Evolutionary conservation across 2,888 invertebrate genomes (phyloP).

Genomic region (Nomada goodeniana): DNA sequence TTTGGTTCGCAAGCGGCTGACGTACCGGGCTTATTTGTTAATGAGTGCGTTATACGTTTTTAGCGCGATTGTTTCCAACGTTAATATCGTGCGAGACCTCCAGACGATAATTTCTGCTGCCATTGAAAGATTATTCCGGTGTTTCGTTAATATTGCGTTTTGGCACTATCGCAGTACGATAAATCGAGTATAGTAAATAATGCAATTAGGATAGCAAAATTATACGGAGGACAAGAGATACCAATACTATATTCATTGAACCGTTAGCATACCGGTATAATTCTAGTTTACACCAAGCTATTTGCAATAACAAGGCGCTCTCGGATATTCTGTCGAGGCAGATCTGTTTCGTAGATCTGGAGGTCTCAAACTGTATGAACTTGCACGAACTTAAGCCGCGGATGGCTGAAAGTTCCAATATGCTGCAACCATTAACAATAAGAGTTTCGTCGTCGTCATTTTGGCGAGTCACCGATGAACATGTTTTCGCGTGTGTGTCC

Average conservation of each 20-base stretch:
- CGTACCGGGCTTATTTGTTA: slow-evolving; percentile 14
- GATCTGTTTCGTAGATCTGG: not conserved
- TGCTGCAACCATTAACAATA: not conserved
- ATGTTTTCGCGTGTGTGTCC: slow-evolving; percentile 33
- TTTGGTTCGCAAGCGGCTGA: too few species aligned
- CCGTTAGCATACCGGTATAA: not conserved
- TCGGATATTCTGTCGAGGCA: not conserved
- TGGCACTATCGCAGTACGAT: too few species aligned
- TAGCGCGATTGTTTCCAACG: not conserved
- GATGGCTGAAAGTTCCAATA: not conserved
- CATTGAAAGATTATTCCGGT: not conserved
- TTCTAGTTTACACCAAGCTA: not conserved
- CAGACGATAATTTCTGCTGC: not conserved
- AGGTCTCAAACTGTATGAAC: slow-evolving; percentile 5
- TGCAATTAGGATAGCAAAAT: not conserved
- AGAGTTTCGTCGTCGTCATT: not conserved
- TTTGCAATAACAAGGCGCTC: too few species aligned
- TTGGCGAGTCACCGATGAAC: slow-evolving; percentile 1
- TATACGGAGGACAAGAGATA: not conserved
- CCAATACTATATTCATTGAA: too few species aligned
- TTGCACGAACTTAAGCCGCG: not conserved
- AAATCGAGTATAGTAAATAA: not conserved
- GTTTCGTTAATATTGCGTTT: not conserved
- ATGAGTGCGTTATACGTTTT: slow-evolving; percentile 31
- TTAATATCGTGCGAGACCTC: not conserved